These are phyloP conservation scores for Danionella cerebrum DNA, from an alignment of 2,113 vertebrate species.

Conservation along the genomic window DNA sequence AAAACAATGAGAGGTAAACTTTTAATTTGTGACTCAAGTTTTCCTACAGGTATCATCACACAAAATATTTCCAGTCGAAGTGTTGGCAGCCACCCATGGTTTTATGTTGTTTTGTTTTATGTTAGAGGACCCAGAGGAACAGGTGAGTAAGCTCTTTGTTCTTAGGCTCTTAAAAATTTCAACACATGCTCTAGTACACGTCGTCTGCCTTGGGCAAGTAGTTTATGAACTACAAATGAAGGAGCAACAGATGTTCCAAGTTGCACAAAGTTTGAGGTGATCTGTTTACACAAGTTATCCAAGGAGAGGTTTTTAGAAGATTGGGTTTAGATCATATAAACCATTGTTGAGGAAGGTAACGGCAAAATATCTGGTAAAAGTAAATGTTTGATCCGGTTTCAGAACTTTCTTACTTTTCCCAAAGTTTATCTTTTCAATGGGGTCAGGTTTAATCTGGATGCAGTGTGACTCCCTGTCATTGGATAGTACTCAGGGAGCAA, in stretches of 20 bases:
- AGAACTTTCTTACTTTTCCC: no score
- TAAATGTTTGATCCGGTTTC: no score
- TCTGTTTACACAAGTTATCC: neutral
- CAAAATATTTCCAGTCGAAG: neutral
- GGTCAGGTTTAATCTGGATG: no score
- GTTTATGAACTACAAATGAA: conserved; percentile 26
- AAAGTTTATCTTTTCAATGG: no score
- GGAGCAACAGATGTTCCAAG: conserved; percentile 26
- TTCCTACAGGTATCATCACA: neutral
- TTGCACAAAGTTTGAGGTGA: neutral
- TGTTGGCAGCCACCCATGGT: neutral
- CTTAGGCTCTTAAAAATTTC: conserved; percentile 24
- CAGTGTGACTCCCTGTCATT: no score
- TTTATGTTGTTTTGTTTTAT: conserved; percentile 16
- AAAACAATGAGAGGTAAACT: neutral
- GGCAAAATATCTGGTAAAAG: no score
- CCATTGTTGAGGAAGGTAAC: no score
- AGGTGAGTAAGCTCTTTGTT: conserved; percentile 26
- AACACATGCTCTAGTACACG: conserved; percentile 28
- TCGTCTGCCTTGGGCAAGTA: conserved; percentile 19
- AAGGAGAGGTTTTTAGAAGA: no score
- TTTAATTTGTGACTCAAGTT: neutral
- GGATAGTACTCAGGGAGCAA: no score
- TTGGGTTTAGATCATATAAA: no score
- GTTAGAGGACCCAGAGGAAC: neutral